Evolutionary conservation across 2,888 invertebrate species (phyloP).

Genomic region (Cabera pusaria): DNA sequence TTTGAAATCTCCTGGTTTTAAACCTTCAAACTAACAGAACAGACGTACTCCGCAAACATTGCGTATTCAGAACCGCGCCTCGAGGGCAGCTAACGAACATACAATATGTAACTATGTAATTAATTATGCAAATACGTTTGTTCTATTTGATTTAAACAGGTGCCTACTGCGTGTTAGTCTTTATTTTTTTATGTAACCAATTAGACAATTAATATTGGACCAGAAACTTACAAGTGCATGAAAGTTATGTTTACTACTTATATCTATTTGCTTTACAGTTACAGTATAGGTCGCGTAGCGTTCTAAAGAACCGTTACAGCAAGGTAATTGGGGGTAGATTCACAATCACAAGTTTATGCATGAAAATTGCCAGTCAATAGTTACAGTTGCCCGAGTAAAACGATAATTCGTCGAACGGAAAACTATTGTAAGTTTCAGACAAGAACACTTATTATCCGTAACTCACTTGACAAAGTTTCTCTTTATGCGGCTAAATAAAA

Average conservation of each 20-base stretch:
- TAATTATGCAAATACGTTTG: slow-evolving; percentile 14
- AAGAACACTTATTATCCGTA: slow-evolving; percentile 14
- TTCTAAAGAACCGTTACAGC: too few relatives aligned
- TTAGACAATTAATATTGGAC: too few relatives aligned
- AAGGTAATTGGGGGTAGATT: too few relatives aligned
- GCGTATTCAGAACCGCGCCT: slow-evolving; percentile 13
- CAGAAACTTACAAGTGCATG: too few relatives aligned
- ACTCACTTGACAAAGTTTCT: slow-evolving; percentile 20
- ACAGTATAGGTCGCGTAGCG: too few relatives aligned
- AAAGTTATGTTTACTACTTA: too few relatives aligned
- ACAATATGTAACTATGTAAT: slow-evolving; percentile 17
- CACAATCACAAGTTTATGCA: too few relatives aligned
- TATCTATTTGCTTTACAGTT: too few relatives aligned
- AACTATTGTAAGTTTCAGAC: slow-evolving; percentile 10
- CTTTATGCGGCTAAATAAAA: slow-evolving; percentile 29
- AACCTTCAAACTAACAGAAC: slow-evolving; percentile 43
- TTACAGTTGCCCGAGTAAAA: slow-evolving; percentile 1
- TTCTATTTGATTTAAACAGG: slow-evolving; percentile 4
- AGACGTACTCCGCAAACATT: slow-evolving; percentile 33
- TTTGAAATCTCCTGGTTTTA: slow-evolving; percentile 40
- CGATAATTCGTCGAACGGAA: slow-evolving; percentile 9
- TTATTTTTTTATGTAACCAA: too few relatives aligned
- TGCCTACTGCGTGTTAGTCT: too few relatives aligned
- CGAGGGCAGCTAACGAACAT: slow-evolving; percentile 14
- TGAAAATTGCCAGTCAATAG: neutral